Conservation (phyloP, 2,113 vertebrate species). For the Epinephelus fuscoguttatus region DNA sequence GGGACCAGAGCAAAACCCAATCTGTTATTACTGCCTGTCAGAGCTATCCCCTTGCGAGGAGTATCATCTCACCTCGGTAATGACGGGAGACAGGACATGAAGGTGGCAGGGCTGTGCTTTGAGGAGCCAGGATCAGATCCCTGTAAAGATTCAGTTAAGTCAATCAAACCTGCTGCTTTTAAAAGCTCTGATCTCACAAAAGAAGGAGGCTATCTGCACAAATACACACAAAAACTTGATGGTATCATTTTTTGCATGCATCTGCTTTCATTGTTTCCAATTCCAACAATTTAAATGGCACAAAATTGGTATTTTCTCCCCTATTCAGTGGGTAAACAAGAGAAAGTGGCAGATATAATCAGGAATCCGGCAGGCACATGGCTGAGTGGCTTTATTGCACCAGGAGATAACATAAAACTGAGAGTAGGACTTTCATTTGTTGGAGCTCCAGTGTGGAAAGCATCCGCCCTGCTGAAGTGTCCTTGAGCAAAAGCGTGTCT, state of each 20-base stretch:
- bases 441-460: not conserved
- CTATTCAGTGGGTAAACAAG: not conserved
- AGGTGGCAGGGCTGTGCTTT: conserved; percentile 35
- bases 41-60: conserved; percentile 33
- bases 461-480: conserved; percentile 48
- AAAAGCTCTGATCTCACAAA: not conserved
- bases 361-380: not conserved
- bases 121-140: conserved; percentile 42
- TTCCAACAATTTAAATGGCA: not conserved
- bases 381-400: not conserved
- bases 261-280: not conserved
- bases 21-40: conserved; percentile 61
- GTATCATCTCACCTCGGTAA: conserved; percentile 66
- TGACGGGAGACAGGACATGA: conserved; percentile 48
- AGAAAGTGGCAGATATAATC: conserved; percentile 12
- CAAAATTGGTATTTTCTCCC: not conserved
- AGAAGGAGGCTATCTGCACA: not conserved
- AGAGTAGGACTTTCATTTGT: conserved; percentile 21
- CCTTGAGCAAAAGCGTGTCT: conserved; percentile 32
- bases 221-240: not conserved
- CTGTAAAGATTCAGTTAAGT: conserved; percentile 24
- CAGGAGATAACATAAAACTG: not conserved
- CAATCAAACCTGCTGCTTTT: not conserved
- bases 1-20: conserved; percentile 42
- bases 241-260: not conserved